A percentile compares a stretch with the other conserved stretches of the same genome.
phyloP scores from a whole-genome alignment of 2,888 invertebrate genomes.

The Leptinotarsa tumamoca region DNA sequence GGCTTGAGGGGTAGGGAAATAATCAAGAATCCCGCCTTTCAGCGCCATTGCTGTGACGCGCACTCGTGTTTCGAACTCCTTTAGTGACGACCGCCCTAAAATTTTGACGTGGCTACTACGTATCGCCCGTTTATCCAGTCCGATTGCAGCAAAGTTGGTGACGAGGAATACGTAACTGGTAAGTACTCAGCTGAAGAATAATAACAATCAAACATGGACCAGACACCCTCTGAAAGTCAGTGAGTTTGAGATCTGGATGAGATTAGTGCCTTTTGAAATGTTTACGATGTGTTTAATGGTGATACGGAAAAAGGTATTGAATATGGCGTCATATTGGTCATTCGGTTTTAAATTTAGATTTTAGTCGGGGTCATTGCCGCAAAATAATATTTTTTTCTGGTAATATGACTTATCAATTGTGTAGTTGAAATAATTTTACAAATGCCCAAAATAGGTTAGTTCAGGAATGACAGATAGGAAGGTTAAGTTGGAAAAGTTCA shows the following conservation, averaged over 20 bases:
- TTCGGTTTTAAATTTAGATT: constrained; percentile 64
- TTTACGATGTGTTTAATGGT: constrained; percentile 58
- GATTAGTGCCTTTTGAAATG: constrained; percentile 67
- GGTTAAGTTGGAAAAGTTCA: constrained; percentile 16
- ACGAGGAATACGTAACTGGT: constrained; percentile 95
- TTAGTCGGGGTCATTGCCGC: constrained; percentile 29
- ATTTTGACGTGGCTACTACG: constrained; percentile 94
- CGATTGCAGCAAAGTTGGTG: constrained; percentile 93
- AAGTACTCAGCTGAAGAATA: constrained; percentile 80
- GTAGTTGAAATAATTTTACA: background rate
- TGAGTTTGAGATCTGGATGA: constrained; percentile 49
- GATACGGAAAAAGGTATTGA: constrained; percentile 65
- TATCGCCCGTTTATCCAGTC: constrained; percentile 93
- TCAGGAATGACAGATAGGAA: constrained; percentile 21
- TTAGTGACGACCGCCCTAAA: constrained; percentile 87
- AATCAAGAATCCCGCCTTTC: constrained; percentile 67
- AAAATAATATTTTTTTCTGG: constrained; percentile 27
- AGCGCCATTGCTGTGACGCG: constrained; percentile 84
- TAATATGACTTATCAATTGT: background rate
- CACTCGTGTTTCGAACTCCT: constrained; percentile 79
- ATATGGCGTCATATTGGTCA: constrained; percentile 68
- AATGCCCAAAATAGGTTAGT: constrained; percentile 14
- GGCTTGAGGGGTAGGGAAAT: constrained; percentile 16
- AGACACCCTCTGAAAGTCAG: constrained; percentile 60
- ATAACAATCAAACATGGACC: constrained; percentile 71